A percentile compares a stretch with the other conserved stretches of the same genome.
Conservation (phyloP, 2,888 invertebrate species). For the Congeria kusceri region DNA sequence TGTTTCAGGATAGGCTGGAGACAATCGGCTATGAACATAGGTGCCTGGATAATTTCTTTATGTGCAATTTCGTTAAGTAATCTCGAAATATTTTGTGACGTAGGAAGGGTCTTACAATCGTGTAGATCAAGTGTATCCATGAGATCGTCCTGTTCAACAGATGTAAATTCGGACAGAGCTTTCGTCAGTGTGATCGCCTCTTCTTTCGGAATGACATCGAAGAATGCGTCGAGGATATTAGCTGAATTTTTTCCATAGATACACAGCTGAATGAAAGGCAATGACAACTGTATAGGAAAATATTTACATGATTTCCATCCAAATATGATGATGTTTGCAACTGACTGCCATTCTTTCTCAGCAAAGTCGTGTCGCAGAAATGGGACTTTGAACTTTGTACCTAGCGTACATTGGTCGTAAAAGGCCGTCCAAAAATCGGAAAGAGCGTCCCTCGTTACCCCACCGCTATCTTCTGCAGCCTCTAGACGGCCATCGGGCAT, state of each 20-base stretch:
- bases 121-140: slow-evolving; percentile 38
- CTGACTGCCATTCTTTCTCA: slow-evolving; percentile 52
- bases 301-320: slow-evolving; percentile 45
- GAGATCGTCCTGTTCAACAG: slow-evolving; percentile 50
- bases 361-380: slow-evolving; percentile 54
- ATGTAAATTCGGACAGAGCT: slow-evolving; percentile 27
- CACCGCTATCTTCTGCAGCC: too few relatives aligned
- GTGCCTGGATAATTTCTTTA: slow-evolving; percentile 50
- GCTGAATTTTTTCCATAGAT: slow-evolving; percentile 25
- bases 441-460: too few relatives aligned
- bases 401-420: slow-evolving; percentile 41
- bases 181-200: slow-evolving; percentile 31
- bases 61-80: slow-evolving; percentile 51
- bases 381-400: slow-evolving; percentile 40
- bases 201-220: slow-evolving; percentile 30
- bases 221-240: slow-evolving; percentile 34
- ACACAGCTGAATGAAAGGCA: slow-evolving; percentile 42
- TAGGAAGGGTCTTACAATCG: slow-evolving; percentile 39
- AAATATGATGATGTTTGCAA: slow-evolving; percentile 50
- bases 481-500: too few relatives aligned
- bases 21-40: slow-evolving; percentile 54
- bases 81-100: slow-evolving; percentile 36
- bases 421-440: slow-evolving; percentile 52
- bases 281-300: slow-evolving; percentile 42
- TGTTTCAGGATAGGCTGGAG: slow-evolving; percentile 29